These are phyloP conservation scores for Toxotes chatareus DNA, from an alignment of 2,113 vertebrate genomes.

Conservation along the genomic window DNA sequence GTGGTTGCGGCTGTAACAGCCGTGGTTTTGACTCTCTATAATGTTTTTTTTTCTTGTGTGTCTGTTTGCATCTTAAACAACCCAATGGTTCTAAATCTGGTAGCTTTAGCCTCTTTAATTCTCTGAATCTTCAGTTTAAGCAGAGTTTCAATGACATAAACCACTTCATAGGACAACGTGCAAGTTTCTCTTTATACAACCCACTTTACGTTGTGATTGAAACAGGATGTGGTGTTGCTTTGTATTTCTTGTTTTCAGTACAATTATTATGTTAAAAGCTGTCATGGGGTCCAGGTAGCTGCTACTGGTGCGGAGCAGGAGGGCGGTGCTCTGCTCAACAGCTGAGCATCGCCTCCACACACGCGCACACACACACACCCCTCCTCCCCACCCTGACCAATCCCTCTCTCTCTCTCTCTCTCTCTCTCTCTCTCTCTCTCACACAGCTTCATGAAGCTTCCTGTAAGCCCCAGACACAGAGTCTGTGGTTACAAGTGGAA, in stretches of 20 bases:
- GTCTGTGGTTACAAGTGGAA: constrained; percentile 73
- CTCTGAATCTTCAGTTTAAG: constrained; percentile 46
- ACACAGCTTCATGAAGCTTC: constrained; percentile 52
- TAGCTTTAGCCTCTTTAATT: constrained; percentile 32
- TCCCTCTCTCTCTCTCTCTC: constrained; percentile 16
- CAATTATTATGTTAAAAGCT: constrained; percentile 42
- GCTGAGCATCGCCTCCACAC: not conserved
- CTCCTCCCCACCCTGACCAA: constrained; percentile 11
- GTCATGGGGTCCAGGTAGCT: constrained; percentile 29
- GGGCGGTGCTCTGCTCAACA: constrained; percentile 19
- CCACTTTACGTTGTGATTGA: constrained; percentile 61
- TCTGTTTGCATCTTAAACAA: constrained; percentile 22
- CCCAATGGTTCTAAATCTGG: constrained; percentile 54
- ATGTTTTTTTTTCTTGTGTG: not conserved
- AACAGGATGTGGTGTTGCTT: constrained; percentile 82
- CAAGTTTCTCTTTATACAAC: constrained; percentile 30
- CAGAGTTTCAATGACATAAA: constrained; percentile 56
- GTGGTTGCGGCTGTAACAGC: constrained; percentile 54
- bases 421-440: constrained; percentile 42
- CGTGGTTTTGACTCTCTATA: constrained; percentile 51
- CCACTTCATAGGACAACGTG: constrained; percentile 65
- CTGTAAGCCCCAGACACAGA: constrained; percentile 61
- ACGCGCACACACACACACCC: not conserved
- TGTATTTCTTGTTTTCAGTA: constrained; percentile 65
- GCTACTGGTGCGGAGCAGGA: constrained; percentile 7